A percentile compares a stretch with the other conserved stretches of the same genome.
Conservation (phyloP, 2,797 vertebrate genomes). For the Antrozous pallidus region DNA sequence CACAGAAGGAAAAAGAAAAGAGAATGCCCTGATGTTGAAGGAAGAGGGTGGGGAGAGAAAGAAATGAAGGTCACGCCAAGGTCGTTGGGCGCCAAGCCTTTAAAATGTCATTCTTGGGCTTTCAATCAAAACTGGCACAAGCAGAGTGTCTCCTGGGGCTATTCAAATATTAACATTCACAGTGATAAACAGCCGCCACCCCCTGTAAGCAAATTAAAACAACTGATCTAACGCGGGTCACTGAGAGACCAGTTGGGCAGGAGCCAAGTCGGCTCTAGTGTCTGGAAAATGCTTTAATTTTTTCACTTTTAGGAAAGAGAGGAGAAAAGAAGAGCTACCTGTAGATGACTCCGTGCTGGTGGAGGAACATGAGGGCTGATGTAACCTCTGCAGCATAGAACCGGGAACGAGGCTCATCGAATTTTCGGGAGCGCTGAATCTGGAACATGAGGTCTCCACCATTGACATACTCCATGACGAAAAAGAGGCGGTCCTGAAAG, state of each 20-base stretch:
- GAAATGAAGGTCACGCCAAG: slow-evolving; percentile 78
- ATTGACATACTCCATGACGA: slow-evolving; percentile 98
- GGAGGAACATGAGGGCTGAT: slow-evolving; percentile 98
- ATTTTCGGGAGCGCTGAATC: slow-evolving; percentile 97
- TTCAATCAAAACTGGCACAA: slow-evolving; percentile 84
- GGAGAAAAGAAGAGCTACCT: slow-evolving; percentile 83
- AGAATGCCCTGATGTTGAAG: slow-evolving; percentile 77
- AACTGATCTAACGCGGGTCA: slow-evolving; percentile 78
- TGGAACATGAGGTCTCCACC: slow-evolving; percentile 99
- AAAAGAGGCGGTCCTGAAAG: slow-evolving; percentile 95
- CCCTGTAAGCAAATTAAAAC: slow-evolving; percentile 79
- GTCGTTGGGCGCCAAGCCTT: slow-evolving; percentile 76
- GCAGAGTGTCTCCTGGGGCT: slow-evolving; percentile 80
- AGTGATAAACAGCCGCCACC: slow-evolving; percentile 80
- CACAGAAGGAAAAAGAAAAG: slow-evolving; percentile 80
- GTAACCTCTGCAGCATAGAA: slow-evolving; percentile 98
- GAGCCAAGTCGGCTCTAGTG: slow-evolving; percentile 59
- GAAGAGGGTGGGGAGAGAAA: slow-evolving; percentile 61
- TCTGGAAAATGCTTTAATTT: slow-evolving; percentile 59
- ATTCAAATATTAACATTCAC: slow-evolving; percentile 83
- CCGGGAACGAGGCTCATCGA: slow-evolving; percentile 94
- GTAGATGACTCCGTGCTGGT: slow-evolving; percentile 96
- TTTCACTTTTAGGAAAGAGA: slow-evolving; percentile 7
- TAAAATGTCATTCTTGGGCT: slow-evolving; percentile 79
- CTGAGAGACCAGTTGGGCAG: slow-evolving; percentile 74